Evolutionary conservation across 2,113 vertebrate genomes (phyloP).

Genomic region (Elephantulus edwardii): DNA sequence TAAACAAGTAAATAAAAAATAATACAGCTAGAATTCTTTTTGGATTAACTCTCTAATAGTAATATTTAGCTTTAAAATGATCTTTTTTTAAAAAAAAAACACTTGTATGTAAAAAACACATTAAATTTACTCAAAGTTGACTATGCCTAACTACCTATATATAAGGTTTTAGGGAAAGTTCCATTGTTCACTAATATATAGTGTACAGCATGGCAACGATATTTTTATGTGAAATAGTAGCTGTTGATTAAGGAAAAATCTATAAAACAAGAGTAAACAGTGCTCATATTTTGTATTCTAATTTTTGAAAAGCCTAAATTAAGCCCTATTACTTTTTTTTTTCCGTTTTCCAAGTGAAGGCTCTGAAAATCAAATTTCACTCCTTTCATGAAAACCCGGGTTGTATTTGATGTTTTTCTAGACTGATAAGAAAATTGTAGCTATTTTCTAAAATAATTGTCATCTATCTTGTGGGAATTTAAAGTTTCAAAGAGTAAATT

Average conservation of each 20-base stretch:
- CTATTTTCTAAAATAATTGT: constrained; percentile 35
- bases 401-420: constrained; percentile 34
- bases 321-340: neutral
- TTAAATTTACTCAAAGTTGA: neutral
- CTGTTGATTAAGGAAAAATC: neutral
- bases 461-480: neutral
- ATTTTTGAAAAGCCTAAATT: neutral
- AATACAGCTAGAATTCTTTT: neutral
- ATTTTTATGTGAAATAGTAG: neutral
- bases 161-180: neutral
- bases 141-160: neutral
- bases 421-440: constrained; percentile 26
- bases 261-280: neutral
- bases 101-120: neutral
- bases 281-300: neutral
- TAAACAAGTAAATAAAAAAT: neutral
- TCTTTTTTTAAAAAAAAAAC: neutral
- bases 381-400: constrained; percentile 22
- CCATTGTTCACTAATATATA: neutral
- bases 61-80: neutral
- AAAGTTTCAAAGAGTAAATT: constrained; percentile 19
- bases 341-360: neutral
- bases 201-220: neutral
- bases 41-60: neutral
- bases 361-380: neutral